These are phyloP conservation scores for Spatulosminthurus flaviceps DNA, from an alignment of 2,888 invertebrate genomes.

Conservation along the genomic window DNA sequence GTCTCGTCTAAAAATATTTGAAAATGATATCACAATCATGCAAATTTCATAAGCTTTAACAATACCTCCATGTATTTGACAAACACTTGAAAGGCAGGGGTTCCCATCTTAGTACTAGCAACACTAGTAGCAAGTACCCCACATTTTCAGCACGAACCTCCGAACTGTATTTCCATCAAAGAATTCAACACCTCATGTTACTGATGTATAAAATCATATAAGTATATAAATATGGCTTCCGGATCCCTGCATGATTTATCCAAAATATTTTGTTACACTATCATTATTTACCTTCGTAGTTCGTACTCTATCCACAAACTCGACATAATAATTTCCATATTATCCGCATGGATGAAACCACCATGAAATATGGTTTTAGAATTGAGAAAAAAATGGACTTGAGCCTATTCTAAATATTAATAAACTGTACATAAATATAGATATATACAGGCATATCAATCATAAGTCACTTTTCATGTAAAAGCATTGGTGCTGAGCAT, in stretches of 20 bases:
- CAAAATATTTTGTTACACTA: not conserved
- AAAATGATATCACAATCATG: not conserved
- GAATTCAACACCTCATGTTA: too few species aligned
- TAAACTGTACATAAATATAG: too few species aligned
- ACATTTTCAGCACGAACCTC: not conserved
- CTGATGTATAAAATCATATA: too few species aligned
- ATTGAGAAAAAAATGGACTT: not conserved
- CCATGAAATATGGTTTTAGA: not conserved
- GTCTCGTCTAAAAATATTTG: too few species aligned
- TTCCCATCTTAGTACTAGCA: not conserved
- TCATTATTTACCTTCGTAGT: not conserved
- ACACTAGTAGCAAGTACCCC: not conserved
- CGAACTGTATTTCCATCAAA: not conserved
- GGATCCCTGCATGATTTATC: too few species aligned
- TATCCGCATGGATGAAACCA: not conserved
- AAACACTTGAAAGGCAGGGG: not conserved
- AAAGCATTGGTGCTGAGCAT: not conserved
- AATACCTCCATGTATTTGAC: not conserved
- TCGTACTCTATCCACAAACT: not conserved
- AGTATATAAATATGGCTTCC: too few species aligned
- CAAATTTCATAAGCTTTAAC: not conserved
- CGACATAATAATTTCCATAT: not conserved
- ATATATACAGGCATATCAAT: too few species aligned
- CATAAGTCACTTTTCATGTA: not conserved
- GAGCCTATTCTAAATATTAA: not conserved